These are phyloP conservation scores for Erythrocebus patas DNA, from an alignment of 2,113 vertebrate genomes.

Conservation along the genomic window DNA sequence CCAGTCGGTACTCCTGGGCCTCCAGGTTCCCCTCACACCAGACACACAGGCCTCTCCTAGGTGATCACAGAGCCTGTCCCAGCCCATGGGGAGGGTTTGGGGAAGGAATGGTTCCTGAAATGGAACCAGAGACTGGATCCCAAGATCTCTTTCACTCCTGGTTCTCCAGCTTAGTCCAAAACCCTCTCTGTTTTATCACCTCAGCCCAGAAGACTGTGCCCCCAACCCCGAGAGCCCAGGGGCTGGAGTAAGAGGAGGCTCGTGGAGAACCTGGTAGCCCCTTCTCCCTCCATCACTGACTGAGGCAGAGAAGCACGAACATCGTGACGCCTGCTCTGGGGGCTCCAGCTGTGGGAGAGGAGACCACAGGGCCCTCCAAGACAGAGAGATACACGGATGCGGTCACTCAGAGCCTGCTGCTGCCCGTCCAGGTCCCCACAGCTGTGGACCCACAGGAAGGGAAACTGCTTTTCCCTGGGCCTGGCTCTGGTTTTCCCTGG, in stretches of 20 bases:
- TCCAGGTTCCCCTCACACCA: neutral
- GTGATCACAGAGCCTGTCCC: neutral
- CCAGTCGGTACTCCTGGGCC: accelerated
- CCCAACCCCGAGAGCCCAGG: no score
- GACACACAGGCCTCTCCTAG: neutral
- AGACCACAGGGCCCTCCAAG: neutral
- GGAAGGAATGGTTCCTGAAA: neutral
- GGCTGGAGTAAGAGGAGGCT: no score
- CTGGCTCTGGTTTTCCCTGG: neutral
- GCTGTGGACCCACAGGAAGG: neutral
- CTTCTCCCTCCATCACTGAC: no score
- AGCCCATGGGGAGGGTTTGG: neutral
- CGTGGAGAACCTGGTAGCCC: no score
- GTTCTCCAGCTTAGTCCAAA: neutral
- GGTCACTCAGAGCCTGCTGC: neutral
- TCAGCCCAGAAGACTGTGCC: neutral
- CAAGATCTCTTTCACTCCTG: neutral
- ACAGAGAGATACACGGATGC: neutral
- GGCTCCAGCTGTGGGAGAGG: neutral
- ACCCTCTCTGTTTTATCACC: neutral
- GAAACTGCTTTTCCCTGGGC: neutral
- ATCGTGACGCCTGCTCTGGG: no score
- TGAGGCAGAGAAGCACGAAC: neutral
- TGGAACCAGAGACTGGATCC: neutral
- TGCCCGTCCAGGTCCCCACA: neutral